These are phyloP conservation scores for Drosophila peninsularis DNA, from an alignment of 2,888 invertebrate genomes.

Conservation along the genomic window DNA sequence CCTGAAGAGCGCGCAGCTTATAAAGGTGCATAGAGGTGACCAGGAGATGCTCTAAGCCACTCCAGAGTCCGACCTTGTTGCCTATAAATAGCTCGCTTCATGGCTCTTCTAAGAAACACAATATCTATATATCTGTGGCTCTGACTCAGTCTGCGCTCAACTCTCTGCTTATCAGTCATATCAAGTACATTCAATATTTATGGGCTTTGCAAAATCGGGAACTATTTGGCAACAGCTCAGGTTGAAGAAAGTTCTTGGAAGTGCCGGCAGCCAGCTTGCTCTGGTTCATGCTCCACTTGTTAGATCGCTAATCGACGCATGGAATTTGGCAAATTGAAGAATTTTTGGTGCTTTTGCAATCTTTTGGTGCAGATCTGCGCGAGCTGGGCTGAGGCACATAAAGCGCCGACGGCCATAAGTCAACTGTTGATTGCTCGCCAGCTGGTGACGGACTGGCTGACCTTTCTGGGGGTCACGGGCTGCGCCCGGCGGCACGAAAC, in stretches of 20 bases:
- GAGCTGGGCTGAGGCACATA: background rate
- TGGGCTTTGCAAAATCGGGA: background rate
- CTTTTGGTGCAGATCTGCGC: background rate
- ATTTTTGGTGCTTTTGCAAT: background rate
- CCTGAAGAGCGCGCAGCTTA: no score
- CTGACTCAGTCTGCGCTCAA: background rate
- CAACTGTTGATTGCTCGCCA: conserved; percentile 12
- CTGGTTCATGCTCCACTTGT: background rate
- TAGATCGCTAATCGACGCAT: background rate
- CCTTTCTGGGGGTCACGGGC: conserved; percentile 48
- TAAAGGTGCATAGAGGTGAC: no score
- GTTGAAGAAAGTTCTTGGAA: conserved; percentile 5
- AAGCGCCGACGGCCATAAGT: conserved; percentile 6
- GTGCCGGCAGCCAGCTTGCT: background rate
- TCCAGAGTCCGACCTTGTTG: no score
- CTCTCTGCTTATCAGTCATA: background rate
- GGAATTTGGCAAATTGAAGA: background rate
- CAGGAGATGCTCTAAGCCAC: no score
- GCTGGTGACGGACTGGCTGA: conserved; percentile 25
- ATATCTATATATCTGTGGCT: background rate
- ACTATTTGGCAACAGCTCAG: background rate
- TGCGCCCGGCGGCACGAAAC: conserved; percentile 30
- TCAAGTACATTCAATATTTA: background rate
- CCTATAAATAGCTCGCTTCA: no score
- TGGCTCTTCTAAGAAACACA: background rate